Conservation (phyloP, 2,888 invertebrate species). For the Tineola bisselliella region DNA sequence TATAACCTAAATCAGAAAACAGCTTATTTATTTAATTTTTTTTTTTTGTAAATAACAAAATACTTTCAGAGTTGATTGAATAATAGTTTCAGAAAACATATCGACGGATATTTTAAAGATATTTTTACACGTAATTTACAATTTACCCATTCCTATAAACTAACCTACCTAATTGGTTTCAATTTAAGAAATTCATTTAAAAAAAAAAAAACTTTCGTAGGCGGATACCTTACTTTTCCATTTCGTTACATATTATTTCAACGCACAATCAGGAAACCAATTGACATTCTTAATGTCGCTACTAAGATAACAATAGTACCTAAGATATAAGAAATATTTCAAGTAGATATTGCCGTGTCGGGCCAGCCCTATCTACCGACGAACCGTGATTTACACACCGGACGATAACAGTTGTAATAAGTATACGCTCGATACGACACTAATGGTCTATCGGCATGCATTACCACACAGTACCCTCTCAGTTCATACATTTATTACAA, state of each 20-base stretch:
- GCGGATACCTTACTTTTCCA: not conserved
- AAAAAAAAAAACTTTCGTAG: too few relatives aligned
- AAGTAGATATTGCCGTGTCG: slow-evolving; percentile 23
- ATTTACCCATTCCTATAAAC: too few relatives aligned
- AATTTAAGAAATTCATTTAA: too few relatives aligned
- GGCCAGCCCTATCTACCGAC: slow-evolving; percentile 19
- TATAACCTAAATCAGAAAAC: too few relatives aligned
- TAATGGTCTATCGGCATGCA: slow-evolving; percentile 30
- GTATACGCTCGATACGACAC: slow-evolving; percentile 15
- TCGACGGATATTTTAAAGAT: not conserved
- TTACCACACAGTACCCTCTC: slow-evolving; percentile 13
- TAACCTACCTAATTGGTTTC: too few relatives aligned
- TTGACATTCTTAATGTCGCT: not conserved
- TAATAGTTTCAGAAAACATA: not conserved
- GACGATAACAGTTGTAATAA: slow-evolving; percentile 18
- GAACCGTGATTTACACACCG: slow-evolving; percentile 23
- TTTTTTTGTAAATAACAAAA: too few relatives aligned
- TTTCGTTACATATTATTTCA: not conserved
- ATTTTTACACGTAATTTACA: not conserved
- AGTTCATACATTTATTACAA: not conserved
- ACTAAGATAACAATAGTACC: not conserved
- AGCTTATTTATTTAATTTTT: too few relatives aligned
- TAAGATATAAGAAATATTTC: slow-evolving; percentile 23
- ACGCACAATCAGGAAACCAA: not conserved
- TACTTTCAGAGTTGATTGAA: not conserved